Base-by-base conservation (phyloP, 2,888 invertebrate genomes). In the Drosophila lutescens region DNA sequence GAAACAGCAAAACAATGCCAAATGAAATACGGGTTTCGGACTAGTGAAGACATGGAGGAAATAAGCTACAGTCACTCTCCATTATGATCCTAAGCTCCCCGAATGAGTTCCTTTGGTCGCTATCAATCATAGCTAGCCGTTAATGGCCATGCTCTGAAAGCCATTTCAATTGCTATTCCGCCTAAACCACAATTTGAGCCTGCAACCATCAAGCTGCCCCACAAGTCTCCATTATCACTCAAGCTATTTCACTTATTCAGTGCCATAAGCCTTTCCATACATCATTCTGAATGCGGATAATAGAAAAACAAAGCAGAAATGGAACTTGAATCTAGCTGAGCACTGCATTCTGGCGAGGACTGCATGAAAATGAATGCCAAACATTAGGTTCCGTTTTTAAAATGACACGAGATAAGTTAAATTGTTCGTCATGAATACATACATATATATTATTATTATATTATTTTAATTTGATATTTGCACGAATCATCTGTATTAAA, bases 51-150 rank as follows among this genome's bases (percentile, higher is more conserved):
- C 41, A 36, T 26, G 7, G n/a, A 60, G 3, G 34, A 62, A 32
- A 62, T 62, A 58, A 49, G n/a, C 59, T 10, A 9, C 10, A 53
- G 65, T 40, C 51, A 53, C 17, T 17, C 46, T 53, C 53, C 6
- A 65, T 65, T 63, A 47, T 38, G 46, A 6, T 12, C 20, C n/a
- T 40, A 62, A 59, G 62, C 62, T 41, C 40, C 5, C 40, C 41
- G 40, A 53, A 58, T 53, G 20, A 12, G 40, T 30, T 58, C 58
- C 50, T 65, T 38, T 46, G 15, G 30, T 3, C 59, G 34, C 54
- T 47, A 65, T 66, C 65, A 66, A 66, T 66, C 65, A 66, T 65
- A 13, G 66, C 65, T 13, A 54, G 23, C 65, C 38, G 46, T 65
- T 66, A 66, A 65, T 66, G 66, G 40, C 20, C 53, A 34, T 12